Evolutionary conservation across 2,797 vertebrate species (phyloP).

Genomic region (Lithobates pipiens): DNA sequence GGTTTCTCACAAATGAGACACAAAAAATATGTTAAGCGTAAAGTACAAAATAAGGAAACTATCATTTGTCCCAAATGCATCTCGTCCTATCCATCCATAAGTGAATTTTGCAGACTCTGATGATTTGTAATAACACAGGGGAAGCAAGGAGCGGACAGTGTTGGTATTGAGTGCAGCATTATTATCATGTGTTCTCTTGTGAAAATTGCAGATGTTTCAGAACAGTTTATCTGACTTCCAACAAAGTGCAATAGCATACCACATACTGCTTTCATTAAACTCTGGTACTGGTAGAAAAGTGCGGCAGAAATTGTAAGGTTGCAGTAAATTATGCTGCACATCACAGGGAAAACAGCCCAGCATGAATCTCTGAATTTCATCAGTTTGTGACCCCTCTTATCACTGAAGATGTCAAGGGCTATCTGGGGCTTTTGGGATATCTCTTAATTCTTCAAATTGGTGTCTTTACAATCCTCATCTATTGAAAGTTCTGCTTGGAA

Average conservation of each 20-base stretch:
- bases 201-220: conserved; percentile 23
- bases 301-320: conserved; percentile 9
- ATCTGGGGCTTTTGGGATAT: background rate
- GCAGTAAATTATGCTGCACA: conserved; percentile 42
- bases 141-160: background rate
- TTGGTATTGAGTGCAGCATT: background rate
- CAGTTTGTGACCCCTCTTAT: conserved; percentile 36
- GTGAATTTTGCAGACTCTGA: background rate
- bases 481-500: background rate
- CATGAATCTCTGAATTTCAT: conserved; percentile 46
- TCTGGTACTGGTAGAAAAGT: conserved; percentile 16
- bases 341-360: conserved; percentile 16
- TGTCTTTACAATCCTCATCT: background rate
- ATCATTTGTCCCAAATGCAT: background rate
- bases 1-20: background rate
- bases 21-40: background rate
- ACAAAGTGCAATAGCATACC: conserved; percentile 29
- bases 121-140: background rate
- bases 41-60: background rate
- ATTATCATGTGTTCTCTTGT: conserved; percentile 28
- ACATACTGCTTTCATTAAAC: conserved; percentile 58
- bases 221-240: conserved; percentile 11
- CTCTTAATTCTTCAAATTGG: conserved; percentile 8
- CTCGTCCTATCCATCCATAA: background rate
- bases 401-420: conserved; percentile 24